Evolutionary conservation across 2,797 vertebrate species (phyloP), one percentile per base, ranked within the genome.

Genomic region (Nannoperca obscura): DNA sequence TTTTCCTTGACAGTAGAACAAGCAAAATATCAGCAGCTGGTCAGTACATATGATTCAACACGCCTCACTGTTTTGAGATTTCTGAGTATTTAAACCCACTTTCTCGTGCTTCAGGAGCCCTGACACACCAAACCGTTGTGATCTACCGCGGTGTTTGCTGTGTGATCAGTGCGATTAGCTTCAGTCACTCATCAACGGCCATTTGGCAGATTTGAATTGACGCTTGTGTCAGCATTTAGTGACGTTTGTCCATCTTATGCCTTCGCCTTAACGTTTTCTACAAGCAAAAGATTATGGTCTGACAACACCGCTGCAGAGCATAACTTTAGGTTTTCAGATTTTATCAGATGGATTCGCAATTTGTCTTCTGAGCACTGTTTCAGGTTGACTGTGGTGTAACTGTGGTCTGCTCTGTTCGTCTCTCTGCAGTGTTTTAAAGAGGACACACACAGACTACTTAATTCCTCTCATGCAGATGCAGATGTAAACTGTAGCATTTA

Each of bases 1-100:
- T n/a, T 81, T 83, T 49, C 63, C 47, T 20, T 62, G 61, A 84
- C 55, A 72, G 53, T 36, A 76, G 36, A 61, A 32, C 22, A 54
- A 47, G 63, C 11, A 22, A 66, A 75, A 66, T 5, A 44, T 30
- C 30, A 32, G 50, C 59, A 60, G 40, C 42, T 74, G 20, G 22
- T n/a, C 61, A 44, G n/a, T 32, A 4, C 4, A 34, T 36, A 20
- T 74, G 66, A 80, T n/a, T 84, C 61, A 76, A 54, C 20, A 40
- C 34, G 54, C 55, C 13, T 22, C 66, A 13, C 30, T 30, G 52
- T 20, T 52, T 55, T 60, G 66, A 71, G 57, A 59, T 62, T 74
- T 77, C n/a, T 62, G 12, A 2, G 2, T 17, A 63, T 62, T 30
- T 62, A 57, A 71, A 46, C 24, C 47, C 44, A 8, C 30, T 69